phyloP scores from a whole-genome alignment of 2,888 invertebrate species.

The Apomyelois bistriatella region DNA sequence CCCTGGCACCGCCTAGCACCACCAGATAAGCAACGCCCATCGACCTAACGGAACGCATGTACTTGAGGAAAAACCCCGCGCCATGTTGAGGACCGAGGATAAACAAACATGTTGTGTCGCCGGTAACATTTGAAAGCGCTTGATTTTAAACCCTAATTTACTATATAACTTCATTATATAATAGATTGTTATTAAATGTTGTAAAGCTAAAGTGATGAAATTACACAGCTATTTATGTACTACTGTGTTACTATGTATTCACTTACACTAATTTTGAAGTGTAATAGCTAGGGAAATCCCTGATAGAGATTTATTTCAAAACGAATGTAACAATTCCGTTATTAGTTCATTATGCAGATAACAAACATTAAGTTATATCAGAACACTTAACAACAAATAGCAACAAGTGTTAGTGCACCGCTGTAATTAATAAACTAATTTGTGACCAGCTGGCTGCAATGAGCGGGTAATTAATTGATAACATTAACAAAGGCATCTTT shows the following conservation, averaged over 20 bases:
- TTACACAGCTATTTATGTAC: too few species aligned
- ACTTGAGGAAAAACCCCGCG: constrained; percentile 27
- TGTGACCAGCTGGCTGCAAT: constrained; percentile 10
- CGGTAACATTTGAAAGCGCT: neutral
- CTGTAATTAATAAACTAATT: constrained; percentile 12
- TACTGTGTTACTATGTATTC: too few species aligned
- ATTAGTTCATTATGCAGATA: neutral
- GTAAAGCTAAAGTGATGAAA: too few species aligned
- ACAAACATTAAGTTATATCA: neutral
- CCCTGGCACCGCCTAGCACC: constrained; percentile 65
- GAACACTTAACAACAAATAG: neutral
- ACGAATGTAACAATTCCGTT: neutral
- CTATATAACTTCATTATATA: too few species aligned
- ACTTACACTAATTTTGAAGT: too few species aligned
- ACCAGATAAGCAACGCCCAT: constrained; percentile 55
- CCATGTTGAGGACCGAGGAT: constrained; percentile 13
- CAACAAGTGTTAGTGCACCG: constrained; percentile 11
- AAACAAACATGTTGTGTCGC: neutral
- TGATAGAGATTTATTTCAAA: neutral
- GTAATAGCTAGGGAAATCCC: too few species aligned
- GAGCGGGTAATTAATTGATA: constrained; percentile 10
- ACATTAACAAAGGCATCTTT: constrained; percentile 10
- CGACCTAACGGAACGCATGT: constrained; percentile 26
- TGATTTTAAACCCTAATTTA: too few species aligned
- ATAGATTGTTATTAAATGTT: too few species aligned